A percentile compares a stretch with the other conserved stretches of the same genome.
Conservation (phyloP, 2,888 invertebrate genomes). For the Nematopogon swammerdamellus region DNA sequence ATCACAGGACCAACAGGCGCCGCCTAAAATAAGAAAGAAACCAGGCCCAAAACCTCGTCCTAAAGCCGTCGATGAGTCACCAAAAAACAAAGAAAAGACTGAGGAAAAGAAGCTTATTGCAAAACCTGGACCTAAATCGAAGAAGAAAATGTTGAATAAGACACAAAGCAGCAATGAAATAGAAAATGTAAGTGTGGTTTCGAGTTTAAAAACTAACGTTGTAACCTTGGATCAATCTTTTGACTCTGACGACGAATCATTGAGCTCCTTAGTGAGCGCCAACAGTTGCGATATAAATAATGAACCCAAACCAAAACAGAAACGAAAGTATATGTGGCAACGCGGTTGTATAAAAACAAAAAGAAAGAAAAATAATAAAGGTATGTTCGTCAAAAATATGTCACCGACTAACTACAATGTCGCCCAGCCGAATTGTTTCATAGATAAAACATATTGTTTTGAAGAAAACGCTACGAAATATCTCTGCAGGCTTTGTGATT, state of each 20-base stretch:
- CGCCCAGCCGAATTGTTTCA: slow-evolving; percentile 21
- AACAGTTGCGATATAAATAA: slow-evolving; percentile 30
- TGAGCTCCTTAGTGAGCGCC: slow-evolving; percentile 27
- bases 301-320: slow-evolving; percentile 29
- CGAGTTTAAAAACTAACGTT: no score
- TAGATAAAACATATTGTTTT: slow-evolving; percentile 43
- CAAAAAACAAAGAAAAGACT: slow-evolving; percentile 5
- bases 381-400: slow-evolving; percentile 1
- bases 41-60: slow-evolving; percentile 22
- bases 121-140: slow-evolving; percentile 33
- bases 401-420: background rate
- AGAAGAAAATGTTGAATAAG: slow-evolving; percentile 20
- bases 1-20: slow-evolving; percentile 11
- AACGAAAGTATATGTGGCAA: slow-evolving; percentile 26
- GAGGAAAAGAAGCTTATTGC: slow-evolving; percentile 8
- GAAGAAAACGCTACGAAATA: slow-evolving; percentile 29
- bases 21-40: slow-evolving; percentile 20
- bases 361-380: slow-evolving; percentile 22
- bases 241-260: slow-evolving; percentile 31
- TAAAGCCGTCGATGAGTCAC: slow-evolving; percentile 10
- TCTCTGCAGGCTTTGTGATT: slow-evolving; percentile 60
- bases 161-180: slow-evolving; percentile 4
- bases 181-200: background rate
- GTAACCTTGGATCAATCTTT: slow-evolving; percentile 16
- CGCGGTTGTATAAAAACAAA: slow-evolving; percentile 37